Base-by-base conservation (phyloP, 2,888 invertebrate species). In the Plagodis pulveraria region DNA sequence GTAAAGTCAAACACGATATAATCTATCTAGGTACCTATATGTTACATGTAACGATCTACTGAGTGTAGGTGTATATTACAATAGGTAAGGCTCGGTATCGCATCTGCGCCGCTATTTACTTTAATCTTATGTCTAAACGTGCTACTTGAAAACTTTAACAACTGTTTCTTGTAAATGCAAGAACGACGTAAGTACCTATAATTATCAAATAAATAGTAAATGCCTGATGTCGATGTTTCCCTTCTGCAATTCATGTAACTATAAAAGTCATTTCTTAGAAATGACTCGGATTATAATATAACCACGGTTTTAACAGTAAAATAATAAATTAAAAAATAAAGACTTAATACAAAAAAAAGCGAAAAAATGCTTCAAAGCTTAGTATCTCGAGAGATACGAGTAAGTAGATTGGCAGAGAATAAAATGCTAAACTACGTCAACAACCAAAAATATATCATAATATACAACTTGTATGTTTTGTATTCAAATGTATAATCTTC, bases 141-240 rank as follows among this genome's bases (percentile, higher is more conserved):
- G 58, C 62, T 67, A 62, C 44, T 50, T 62, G 67, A 70, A 69
- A 65, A 67, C 66, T 69, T 65, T 64, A 67, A 70, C 63, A 65
- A 71, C 59, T 10, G 34, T 50, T 6, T 6, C 64, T 73, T 66
- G 66, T 75, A 73, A 72, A 72, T 76, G 74, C 74, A 69, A 69
- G 59, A 67, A 65, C 63, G 38, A 57, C 47, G 47, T 54, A 59
- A n/a, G 51, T 57, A 50, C 43, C 49, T 54, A 59, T 52, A 50
- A 62, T 56, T 41, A 57, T 63, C 63, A 62, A 72, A 71, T 69
- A 72, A 73, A 69, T 68, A 70, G 49, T 67, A 71, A 67, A 61
- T 66, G 66, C 69, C 66, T 32, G 45, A 53, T 47, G 42, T 56
- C 43, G 51, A 44, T 56, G 51, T 51, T 38, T 44, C 48, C 40